Evolutionary conservation across 2,113 vertebrate genomes (phyloP).

Genomic region (Actinemys pallida): DNA sequence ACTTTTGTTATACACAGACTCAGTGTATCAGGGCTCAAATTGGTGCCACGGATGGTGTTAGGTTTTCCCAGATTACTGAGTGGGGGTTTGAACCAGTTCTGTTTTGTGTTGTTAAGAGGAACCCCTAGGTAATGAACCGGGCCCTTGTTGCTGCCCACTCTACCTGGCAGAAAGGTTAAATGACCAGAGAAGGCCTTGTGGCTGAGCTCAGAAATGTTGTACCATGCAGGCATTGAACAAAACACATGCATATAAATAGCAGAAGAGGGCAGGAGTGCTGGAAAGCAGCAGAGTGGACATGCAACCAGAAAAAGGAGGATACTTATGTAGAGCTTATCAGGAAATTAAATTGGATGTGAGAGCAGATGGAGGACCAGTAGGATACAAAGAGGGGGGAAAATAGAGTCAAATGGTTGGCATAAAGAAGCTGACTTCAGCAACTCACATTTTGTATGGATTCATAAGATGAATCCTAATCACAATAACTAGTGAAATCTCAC

Average conservation of each 20-base stretch:
- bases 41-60: no score
- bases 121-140: no score
- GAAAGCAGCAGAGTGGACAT: background rate
- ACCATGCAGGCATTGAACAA: background rate
- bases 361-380: background rate
- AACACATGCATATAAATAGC: background rate
- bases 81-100: no score
- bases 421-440: background rate
- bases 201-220: background rate
- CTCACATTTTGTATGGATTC: accelerated
- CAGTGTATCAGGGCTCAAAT: no score
- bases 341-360: background rate
- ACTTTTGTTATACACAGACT: no score
- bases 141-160: no score
- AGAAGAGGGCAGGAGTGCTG: background rate
- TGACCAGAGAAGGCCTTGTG: background rate
- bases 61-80: no score
- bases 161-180: no score
- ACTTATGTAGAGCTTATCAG: background rate
- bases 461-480: background rate
- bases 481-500: background rate
- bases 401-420: background rate
- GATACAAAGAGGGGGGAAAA: background rate
- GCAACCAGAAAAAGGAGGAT: background rate
- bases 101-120: background rate